A percentile compares a stretch with the other conserved stretches of the same genome.
These are phyloP conservation scores for Fissipunctia ypsillon DNA, from an alignment of 2,888 invertebrate genomes.

Conservation along the genomic window DNA sequence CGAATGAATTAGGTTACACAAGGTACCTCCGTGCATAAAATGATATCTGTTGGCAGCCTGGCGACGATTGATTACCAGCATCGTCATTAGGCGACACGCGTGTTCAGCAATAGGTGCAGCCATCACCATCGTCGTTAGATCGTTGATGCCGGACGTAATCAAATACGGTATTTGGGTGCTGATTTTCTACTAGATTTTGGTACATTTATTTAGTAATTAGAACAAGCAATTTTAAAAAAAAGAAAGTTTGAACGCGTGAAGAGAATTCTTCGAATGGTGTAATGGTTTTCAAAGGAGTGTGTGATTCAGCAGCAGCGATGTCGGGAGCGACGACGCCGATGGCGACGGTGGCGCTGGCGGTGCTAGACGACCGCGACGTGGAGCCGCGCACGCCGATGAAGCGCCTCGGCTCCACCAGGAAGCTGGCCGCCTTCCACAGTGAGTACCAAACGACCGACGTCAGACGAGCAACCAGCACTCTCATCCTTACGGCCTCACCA, in stretches of 20 bases:
- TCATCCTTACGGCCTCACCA: too few species aligned
- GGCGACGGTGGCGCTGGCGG: constrained; percentile 91
- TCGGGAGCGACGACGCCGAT: constrained; percentile 94
- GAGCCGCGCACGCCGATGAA: constrained; percentile 95
- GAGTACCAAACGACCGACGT: constrained; percentile 84
- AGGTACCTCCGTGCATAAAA: neutral
- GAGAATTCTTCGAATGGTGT: constrained; percentile 7
- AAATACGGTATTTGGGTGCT: constrained; percentile 36
- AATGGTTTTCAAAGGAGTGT: constrained; percentile 49
- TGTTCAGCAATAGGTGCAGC: neutral
- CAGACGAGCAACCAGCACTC: neutral
- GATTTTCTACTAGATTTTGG: constrained; percentile 8
- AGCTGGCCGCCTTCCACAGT: constrained; percentile 95
- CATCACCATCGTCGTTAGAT: constrained; percentile 2
- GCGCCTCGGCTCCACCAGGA: constrained; percentile 95
- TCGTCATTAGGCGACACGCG: constrained; percentile 18
- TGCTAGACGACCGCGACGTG: constrained; percentile 94
- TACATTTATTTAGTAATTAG: neutral
- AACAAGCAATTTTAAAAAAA: constrained; percentile 5
- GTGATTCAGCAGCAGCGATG: constrained; percentile 60
- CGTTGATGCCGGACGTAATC: constrained; percentile 58
- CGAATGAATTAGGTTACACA: neutral
- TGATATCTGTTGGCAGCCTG: neutral
- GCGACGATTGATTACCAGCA: constrained; percentile 32
- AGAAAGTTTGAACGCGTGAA: constrained; percentile 1